These are phyloP conservation scores for Echinops telfairi DNA, from an alignment of 2,113 vertebrate species.

Conservation along the genomic window DNA sequence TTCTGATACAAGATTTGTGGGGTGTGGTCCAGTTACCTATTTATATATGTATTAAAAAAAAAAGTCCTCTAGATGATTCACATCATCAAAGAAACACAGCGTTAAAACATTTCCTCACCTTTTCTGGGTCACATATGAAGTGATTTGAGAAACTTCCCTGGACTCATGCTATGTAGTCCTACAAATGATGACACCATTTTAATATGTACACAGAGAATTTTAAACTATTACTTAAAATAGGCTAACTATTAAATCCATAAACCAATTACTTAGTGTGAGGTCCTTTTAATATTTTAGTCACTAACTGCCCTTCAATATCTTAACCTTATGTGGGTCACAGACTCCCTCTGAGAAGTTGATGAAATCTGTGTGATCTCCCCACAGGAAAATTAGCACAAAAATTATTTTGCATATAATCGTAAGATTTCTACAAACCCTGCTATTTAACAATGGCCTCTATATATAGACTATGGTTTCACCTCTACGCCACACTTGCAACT, in stretches of 20 bases:
- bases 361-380: slow-evolving; percentile 77
- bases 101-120: slow-evolving; percentile 46
- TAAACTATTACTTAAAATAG: slow-evolving; percentile 52
- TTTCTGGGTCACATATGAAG: slow-evolving; percentile 5
- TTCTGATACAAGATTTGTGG: slow-evolving; percentile 25
- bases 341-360: slow-evolving; percentile 81
- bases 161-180: neutral
- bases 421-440: slow-evolving; percentile 57
- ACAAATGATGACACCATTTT: slow-evolving; percentile 26
- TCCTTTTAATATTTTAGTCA: slow-evolving; percentile 66
- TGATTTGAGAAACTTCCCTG: neutral
- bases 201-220: slow-evolving; percentile 51
- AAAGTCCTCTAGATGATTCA: neutral
- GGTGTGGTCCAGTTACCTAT: neutral
- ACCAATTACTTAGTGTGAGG: slow-evolving; percentile 38
- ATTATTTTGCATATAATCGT: slow-evolving; percentile 64
- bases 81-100: slow-evolving; percentile 2
- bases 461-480: slow-evolving; percentile 54
- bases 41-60: neutral
- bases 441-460: slow-evolving; percentile 52
- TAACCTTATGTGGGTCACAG: slow-evolving; percentile 78
- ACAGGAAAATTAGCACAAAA: slow-evolving; percentile 71
- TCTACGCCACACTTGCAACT: slow-evolving; percentile 29
- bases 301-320: slow-evolving; percentile 54
- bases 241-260: slow-evolving; percentile 56